Evolutionary conservation across 2,888 invertebrate species (phyloP), one percentile per base, ranked within the genome.

Genomic region (Eumerus sabulonum): DNA sequence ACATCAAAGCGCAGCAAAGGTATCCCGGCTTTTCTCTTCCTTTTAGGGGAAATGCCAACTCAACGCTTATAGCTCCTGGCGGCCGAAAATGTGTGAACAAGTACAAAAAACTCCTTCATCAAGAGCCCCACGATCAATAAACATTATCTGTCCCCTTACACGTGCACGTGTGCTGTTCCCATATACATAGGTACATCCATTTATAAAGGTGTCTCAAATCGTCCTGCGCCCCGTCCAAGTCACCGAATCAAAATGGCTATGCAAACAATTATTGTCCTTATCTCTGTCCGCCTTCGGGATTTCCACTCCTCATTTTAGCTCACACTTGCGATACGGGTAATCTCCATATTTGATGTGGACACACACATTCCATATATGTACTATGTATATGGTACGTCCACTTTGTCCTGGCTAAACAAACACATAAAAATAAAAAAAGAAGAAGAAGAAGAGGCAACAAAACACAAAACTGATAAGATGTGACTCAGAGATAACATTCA

Each of bases 401-500:
- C 64, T 51, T 57, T 72, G 64, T 72, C 72, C 72, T 72, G 72
- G 64, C 57, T 57, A 59, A 40, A 19, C 72, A 64, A 64, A 64
- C 56, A 71, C n/a, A n/a, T n/a, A 7, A 44, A 42, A 13, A 16
- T 1, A 44, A 48, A 47, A 53, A 60, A 36, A 36, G 19, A 27
- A 27, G 7, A 4, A 2, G 7, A 27, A 27, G 27, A 27, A 27
- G 27, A 27, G 27, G 27, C 27, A 27, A 27, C 40, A 40, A 40
- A 40, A 40, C n/a, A 40, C 40, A 40, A 62, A 19, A 19, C 60
- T 45, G 77, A 79, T 79, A 79, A 79, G 73, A 73, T 79, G 77
- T 77, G 68, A 73, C 68, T 68, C 56, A 60, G 47, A 48, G 73
- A 79, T 79, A 79, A 63, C 53, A 73, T 42, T 59, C 36, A 38